These are phyloP conservation scores for Limnodromus scolopaceus DNA, from an alignment of 2,797 vertebrate species.

Conservation along the genomic window DNA sequence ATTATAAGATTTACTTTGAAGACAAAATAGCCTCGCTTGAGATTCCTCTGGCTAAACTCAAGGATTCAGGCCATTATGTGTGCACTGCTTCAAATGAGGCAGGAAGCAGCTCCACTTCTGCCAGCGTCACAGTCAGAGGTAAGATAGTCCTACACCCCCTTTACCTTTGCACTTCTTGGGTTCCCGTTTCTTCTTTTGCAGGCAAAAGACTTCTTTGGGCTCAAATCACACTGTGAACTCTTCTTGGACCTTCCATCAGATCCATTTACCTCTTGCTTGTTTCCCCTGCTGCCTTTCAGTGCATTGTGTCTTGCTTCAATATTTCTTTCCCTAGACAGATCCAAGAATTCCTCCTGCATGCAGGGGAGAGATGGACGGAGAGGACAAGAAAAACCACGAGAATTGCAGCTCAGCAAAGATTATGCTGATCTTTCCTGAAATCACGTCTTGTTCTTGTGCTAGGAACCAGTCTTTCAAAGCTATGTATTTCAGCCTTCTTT, in stretches of 20 bases:
- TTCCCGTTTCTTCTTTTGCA: slow-evolving; percentile 4
- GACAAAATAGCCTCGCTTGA: slow-evolving; percentile 95
- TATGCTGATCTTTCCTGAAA: background rate
- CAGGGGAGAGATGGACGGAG: background rate
- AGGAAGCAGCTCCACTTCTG: slow-evolving; percentile 90
- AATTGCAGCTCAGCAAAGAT: background rate
- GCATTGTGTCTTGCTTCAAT: background rate
- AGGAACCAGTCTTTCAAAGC: slow-evolving; percentile 5
- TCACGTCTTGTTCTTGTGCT: background rate
- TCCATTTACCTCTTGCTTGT: background rate
- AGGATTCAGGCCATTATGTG: slow-evolving; percentile 93
- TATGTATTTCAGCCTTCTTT: slow-evolving; percentile 39
- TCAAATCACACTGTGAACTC: background rate
- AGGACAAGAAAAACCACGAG: background rate
- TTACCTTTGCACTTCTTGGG: background rate
- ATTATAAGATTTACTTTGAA: slow-evolving; percentile 95
- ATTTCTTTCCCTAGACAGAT: background rate
- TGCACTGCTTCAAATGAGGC: slow-evolving; percentile 95
- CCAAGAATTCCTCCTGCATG: background rate
- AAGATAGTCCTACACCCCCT: slow-evolving; percentile 74
- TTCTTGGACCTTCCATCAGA: background rate
- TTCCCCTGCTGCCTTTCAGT: background rate
- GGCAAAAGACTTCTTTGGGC: background rate
- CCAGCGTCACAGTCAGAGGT: slow-evolving; percentile 91
- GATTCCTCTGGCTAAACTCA: slow-evolving; percentile 92